phyloP scores from a whole-genome alignment of 2,113 vertebrate species.

The Mola mola region DNA sequence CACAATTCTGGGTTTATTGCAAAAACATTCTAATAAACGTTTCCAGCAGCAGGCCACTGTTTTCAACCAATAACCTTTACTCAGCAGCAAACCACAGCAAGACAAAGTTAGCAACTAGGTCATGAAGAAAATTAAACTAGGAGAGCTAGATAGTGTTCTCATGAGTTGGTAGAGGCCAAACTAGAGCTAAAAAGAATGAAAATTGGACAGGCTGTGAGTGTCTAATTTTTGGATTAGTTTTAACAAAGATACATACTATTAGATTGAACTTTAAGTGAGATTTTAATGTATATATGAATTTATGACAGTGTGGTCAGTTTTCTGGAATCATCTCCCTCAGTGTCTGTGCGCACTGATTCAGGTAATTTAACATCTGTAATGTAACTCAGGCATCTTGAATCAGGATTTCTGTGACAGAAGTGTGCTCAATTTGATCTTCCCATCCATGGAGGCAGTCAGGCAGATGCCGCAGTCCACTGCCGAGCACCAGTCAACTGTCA shows the following conservation, averaged over 20 bases:
- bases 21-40: too few relatives aligned
- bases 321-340: constrained; percentile 4
- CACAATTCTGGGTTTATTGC: too few relatives aligned
- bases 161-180: background rate
- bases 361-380: too few relatives aligned
- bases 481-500: constrained; percentile 96
- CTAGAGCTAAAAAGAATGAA: background rate
- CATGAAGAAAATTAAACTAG: too few relatives aligned
- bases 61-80: too few relatives aligned
- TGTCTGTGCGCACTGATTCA: background rate
- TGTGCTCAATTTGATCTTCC: constrained; percentile 96
- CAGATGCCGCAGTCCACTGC: constrained; percentile 97
- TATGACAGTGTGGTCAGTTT: background rate
- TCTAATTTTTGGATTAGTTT: too few relatives aligned
- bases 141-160: background rate
- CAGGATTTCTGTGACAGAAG: constrained; percentile 88
- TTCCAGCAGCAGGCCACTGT: too few relatives aligned
- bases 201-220: too few relatives aligned
- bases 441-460: constrained; percentile 97
- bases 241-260: too few relatives aligned
- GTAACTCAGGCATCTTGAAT: background rate
- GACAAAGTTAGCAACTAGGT: too few relatives aligned
- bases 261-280: constrained; percentile 14
- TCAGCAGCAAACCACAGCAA: too few relatives aligned
- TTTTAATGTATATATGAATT: constrained; percentile 50